phyloP scores from a whole-genome alignment of 92 coral and sea anemone species.

The Ricordea florida region DNA sequence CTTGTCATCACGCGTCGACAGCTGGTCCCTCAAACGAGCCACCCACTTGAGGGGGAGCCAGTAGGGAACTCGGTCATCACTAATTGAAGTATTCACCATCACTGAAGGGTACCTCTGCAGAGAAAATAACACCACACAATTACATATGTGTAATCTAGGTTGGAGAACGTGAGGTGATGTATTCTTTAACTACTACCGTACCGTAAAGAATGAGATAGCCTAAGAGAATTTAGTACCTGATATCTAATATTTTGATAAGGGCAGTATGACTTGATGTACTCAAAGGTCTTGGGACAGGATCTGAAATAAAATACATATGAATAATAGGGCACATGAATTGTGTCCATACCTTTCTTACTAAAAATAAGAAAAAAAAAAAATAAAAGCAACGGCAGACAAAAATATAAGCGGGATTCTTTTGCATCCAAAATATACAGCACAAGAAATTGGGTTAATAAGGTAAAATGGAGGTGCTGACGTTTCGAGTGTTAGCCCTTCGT shows the following conservation, averaged over 20 bases:
- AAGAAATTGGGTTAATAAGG: no score
- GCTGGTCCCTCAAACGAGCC: constrained; percentile 70
- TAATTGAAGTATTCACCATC: constrained; percentile 73
- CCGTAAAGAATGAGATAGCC: no score
- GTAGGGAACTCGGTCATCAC: constrained; percentile 91
- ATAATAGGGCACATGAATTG: no score
- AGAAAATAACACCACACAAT: not conserved
- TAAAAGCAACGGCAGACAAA: no score
- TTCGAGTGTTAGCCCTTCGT: no score
- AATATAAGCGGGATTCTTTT: no score
- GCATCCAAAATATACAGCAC: no score
- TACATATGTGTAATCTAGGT: not conserved
- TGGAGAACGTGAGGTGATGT: not conserved
- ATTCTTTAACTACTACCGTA: no score
- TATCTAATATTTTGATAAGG: constrained; percentile 79
- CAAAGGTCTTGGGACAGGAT: constrained; percentile 65
- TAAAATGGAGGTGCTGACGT: no score
- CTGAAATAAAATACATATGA: constrained; percentile 25
- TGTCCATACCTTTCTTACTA: no score
- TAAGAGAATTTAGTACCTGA: no score
- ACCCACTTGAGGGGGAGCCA: constrained; percentile 95
- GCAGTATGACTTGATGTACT: constrained; percentile 87
- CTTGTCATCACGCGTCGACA: constrained; percentile 1
- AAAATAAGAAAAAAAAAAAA: no score
- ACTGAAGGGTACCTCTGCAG: constrained; percentile 83